Conservation (phyloP, 2,797 vertebrate genomes). For the Mormyrus hasselquistii region DNA sequence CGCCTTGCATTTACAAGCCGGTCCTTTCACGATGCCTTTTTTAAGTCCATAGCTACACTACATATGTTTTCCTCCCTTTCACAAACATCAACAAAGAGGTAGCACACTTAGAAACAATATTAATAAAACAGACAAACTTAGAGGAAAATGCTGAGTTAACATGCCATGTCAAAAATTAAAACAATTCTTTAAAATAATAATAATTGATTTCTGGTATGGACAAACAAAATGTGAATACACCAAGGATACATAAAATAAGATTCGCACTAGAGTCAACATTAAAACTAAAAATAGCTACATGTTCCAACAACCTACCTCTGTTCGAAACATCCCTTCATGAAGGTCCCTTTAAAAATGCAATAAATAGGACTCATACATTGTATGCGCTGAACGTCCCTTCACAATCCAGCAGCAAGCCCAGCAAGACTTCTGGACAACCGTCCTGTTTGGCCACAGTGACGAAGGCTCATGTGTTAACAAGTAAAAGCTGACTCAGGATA, state of each 20-base stretch:
- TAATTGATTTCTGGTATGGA: background rate
- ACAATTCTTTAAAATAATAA: background rate
- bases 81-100: background rate
- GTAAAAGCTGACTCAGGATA: conserved; percentile 41
- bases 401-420: background rate
- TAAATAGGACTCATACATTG: background rate
- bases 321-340: background rate
- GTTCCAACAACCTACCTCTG: conserved; percentile 9
- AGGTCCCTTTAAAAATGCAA: conserved; percentile 10
- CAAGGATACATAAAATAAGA: background rate
- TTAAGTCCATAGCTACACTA: background rate
- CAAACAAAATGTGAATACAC: background rate
- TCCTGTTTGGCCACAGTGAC: conserved; percentile 41
- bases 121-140: background rate
- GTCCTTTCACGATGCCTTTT: background rate
- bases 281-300: background rate
- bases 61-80: background rate
- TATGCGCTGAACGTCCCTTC: background rate
- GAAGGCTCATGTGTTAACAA: conserved; percentile 49
- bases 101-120: background rate
- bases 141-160: background rate
- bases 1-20: background rate
- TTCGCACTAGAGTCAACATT: background rate
- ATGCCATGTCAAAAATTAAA: background rate
- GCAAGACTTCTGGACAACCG: background rate